These are phyloP conservation scores for Brotula barbata DNA, from an alignment of 2,797 vertebrate species.

Conservation along the genomic window DNA sequence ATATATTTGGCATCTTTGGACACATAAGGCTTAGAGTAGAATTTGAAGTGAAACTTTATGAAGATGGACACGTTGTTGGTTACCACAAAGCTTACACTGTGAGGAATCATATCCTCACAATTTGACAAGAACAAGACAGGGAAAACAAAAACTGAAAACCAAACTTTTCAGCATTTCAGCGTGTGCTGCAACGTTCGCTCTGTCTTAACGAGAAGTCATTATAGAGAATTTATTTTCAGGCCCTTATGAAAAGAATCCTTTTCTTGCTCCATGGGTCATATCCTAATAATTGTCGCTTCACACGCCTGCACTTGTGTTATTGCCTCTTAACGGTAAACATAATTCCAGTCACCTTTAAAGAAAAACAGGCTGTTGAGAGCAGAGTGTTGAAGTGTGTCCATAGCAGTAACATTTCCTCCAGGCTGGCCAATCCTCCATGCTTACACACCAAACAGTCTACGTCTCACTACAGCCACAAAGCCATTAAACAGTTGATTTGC, in stretches of 20 bases:
- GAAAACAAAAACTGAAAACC: background rate
- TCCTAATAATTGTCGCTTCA: slow-evolving; percentile 17
- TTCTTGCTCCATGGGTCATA: background rate
- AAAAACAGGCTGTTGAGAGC: slow-evolving; percentile 31
- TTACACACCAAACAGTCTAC: slow-evolving; percentile 25
- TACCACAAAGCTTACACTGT: too few relatives aligned
- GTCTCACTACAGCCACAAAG: slow-evolving; percentile 12
- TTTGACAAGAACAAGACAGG: background rate
- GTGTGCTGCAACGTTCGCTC: slow-evolving; percentile 3
- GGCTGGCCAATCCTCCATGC: slow-evolving; percentile 22
- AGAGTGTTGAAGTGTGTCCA: slow-evolving; percentile 37
- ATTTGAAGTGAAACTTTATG: too few relatives aligned
- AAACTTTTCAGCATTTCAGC: background rate
- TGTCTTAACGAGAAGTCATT: slow-evolving; percentile 6
- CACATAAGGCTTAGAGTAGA: too few relatives aligned
- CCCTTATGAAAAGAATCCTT: slow-evolving; percentile 14
- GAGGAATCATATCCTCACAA: too few relatives aligned
- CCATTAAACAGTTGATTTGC: slow-evolving; percentile 43
- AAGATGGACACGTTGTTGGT: too few relatives aligned
- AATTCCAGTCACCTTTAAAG: slow-evolving; percentile 38
- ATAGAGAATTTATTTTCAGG: slow-evolving; percentile 22
- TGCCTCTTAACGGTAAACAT: slow-evolving; percentile 33
- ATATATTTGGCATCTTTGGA: too few relatives aligned
- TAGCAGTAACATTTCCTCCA: slow-evolving; percentile 36
- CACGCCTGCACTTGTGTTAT: slow-evolving; percentile 13